These are phyloP conservation scores for Galeopsomyia nigrocyanea DNA, from an alignment of 2,888 invertebrate genomes.

Conservation along the genomic window DNA sequence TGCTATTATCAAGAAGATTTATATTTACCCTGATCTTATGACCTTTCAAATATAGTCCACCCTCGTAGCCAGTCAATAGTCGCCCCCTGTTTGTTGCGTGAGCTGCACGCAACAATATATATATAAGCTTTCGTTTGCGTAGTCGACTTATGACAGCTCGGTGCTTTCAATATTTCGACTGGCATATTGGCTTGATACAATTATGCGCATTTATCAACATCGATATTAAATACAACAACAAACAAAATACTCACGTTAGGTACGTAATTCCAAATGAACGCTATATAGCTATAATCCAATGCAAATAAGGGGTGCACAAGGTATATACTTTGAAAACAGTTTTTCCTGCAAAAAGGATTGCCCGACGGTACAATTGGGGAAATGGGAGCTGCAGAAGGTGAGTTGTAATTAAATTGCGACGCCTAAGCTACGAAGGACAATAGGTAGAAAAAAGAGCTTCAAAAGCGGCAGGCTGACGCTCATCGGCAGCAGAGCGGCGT, in stretches of 20 bases:
- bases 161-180: conserved; percentile 12
- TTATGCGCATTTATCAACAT: not conserved
- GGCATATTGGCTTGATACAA: conserved; percentile 17
- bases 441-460: not conserved
- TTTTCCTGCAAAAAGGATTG: too few species aligned
- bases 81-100: conserved; percentile 27
- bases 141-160: conserved; percentile 31
- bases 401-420: conserved; percentile 9
- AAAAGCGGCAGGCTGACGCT: conserved; percentile 5
- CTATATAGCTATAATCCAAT: too few species aligned
- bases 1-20: conserved; percentile 43
- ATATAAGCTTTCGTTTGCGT: conserved; percentile 8
- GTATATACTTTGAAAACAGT: too few species aligned
- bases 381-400: too few species aligned
- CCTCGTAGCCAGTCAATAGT: conserved; percentile 22
- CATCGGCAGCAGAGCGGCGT: conserved; percentile 8
- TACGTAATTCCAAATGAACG: not conserved
- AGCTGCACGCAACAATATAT: conserved; percentile 30
- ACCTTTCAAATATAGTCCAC: conserved; percentile 43
- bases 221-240: not conserved
- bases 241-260: not conserved
- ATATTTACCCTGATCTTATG: conserved; percentile 46
- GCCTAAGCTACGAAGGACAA: conserved; percentile 29
- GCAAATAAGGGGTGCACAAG: too few species aligned
- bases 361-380: too few species aligned